Evolutionary conservation across 2,113 vertebrate species (phyloP), one percentile per base, ranked within the genome.

Genomic region (Thalassarche chlororhynchos): DNA sequence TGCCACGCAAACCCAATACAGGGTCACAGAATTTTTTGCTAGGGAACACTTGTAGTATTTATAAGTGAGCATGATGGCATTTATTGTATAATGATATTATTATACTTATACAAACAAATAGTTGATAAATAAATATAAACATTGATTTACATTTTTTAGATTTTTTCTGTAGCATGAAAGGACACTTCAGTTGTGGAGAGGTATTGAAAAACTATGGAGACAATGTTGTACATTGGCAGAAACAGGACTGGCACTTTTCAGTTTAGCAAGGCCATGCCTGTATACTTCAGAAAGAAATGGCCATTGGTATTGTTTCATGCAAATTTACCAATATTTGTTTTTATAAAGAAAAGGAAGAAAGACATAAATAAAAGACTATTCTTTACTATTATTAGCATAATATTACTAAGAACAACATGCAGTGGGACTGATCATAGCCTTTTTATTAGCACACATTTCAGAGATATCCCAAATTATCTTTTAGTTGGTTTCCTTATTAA

Each of bases 401-500:
- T 76, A 89, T 81, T 94, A 29, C 38, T 83, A 94, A 78, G 83
- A 94, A 79, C 15, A 72, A 83, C 92, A 66, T 94, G 89, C 58
- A 88, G 61, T 68, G 1, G 0, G 64, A 90, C 78, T 88, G 93
- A 93, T 96, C 84, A 84, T 60, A 95, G 76, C n/a, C 52, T 95
- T 96, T 95, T 92, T 95, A 96, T 97, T 97, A 96, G 32, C 57
- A 88, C 8, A 12, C 38, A 12, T 96, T 93, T 93, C 88, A 91
- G 47, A 95, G 96, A 97, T 95, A 94, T 85, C 71, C 77, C 46
- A 90, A 94, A 94, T 97, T 96, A 97, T 97, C 96, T 96, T 97
- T 95, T 85, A 94, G 84, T 85, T 95, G 44, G 52, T 90, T 96
- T 96, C 77, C 96, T 97, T 97, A 96, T 97, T 97, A 98, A 96